Percentiles rank a stretch among this genome's conserved stretches.
Evolutionary conservation across 2,888 invertebrate species (phyloP).

Genomic region (Dugesia japonica): DNA sequence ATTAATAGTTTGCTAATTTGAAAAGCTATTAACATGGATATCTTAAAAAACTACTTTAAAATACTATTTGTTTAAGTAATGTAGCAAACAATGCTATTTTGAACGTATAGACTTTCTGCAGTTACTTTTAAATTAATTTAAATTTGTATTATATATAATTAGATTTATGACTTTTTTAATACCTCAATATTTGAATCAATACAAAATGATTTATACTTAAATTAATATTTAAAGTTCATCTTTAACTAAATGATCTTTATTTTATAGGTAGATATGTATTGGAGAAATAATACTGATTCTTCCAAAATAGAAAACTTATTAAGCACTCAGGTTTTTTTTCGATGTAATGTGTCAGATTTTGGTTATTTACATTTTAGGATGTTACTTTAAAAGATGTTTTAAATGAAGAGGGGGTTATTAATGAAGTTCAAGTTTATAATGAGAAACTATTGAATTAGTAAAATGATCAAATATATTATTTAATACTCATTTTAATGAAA

Average conservation of each 20-base stretch:
- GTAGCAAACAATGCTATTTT: not conserved
- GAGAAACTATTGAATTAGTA: slow-evolving; percentile 13
- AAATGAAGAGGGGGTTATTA: not conserved
- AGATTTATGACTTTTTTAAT: no score
- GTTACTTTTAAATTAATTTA: not conserved
- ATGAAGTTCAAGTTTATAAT: not conserved
- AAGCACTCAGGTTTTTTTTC: not conserved
- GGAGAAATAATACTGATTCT: not conserved
- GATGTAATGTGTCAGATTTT: not conserved
- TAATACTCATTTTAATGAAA: not conserved
- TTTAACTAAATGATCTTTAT: no score
- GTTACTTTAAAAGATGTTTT: not conserved
- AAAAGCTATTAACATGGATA: no score
- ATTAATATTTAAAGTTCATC: no score
- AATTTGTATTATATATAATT: no score
- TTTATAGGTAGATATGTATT: not conserved
- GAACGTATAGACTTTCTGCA: not conserved
- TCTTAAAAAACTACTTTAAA: not conserved
- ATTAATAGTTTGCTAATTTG: no score
- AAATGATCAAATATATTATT: not conserved
- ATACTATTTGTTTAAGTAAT: not conserved
- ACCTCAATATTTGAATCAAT: no score
- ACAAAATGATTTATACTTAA: no score
- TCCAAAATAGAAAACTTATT: not conserved
- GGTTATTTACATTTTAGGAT: not conserved